Percentiles rank a stretch among this genome's conserved stretches.
Evolutionary conservation across 1,140 invertebrate genomes (phyloP).

Genomic region (Papilio aristodemus): DNA sequence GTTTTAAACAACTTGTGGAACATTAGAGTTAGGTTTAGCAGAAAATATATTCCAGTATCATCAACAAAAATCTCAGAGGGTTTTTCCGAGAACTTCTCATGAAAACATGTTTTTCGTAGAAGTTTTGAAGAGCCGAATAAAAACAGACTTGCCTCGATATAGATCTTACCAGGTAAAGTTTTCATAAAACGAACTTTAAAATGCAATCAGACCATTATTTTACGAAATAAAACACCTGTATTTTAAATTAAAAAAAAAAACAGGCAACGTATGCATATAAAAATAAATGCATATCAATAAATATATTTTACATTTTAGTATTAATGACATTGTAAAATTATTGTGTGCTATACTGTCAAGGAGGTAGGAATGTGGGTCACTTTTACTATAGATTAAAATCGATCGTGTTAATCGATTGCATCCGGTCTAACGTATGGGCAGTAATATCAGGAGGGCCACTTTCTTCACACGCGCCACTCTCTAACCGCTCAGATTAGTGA

Average conservation of each 20-base stretch:
- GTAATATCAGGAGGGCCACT: slow-evolving; percentile 35
- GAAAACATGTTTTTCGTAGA: slow-evolving; percentile 22
- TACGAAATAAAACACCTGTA: background rate
- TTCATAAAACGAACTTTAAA: background rate
- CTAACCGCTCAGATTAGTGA: slow-evolving; percentile 35
- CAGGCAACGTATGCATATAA: no score
- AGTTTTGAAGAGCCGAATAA: slow-evolving; percentile 3
- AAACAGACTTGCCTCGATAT: slow-evolving; percentile 13
- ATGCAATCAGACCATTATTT: background rate
- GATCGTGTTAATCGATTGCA: slow-evolving; percentile 10
- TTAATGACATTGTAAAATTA: no score
- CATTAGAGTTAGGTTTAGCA: background rate
- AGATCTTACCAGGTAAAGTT: slow-evolving; percentile 11
- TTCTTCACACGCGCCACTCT: slow-evolving; percentile 41
- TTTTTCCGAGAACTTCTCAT: background rate
- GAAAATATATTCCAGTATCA: background rate
- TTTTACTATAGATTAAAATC: slow-evolving; percentile 4
- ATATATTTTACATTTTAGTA: no score
- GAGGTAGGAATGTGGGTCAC: background rate
- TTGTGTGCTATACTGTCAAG: background rate
- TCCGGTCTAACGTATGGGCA: background rate
- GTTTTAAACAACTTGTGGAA: background rate
- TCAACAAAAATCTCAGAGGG: background rate
- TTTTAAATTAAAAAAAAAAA: no score
- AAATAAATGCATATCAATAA: no score